Base-by-base conservation (phyloP, 1,140 invertebrate genomes). In the Linepithema humile region DNA sequence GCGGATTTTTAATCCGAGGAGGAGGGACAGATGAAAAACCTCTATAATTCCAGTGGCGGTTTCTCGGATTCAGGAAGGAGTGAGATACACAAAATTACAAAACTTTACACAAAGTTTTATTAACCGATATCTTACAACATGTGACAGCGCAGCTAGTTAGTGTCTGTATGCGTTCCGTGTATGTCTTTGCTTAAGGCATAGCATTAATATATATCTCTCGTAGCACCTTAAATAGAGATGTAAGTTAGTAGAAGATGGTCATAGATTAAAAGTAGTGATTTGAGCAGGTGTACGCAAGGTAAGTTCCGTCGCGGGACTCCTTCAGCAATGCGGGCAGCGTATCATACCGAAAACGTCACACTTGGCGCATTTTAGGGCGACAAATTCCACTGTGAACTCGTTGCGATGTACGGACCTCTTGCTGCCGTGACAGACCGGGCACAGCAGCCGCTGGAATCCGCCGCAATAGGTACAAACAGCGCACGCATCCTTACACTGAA, bases 381-480 rank as follows among this genome's bases (percentile, higher is more conserved):
- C 97, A 92, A 99, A 98, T 94, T 99, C 98, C 17, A 97, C 96
- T 0, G 98, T 98, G 92, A 99, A 99, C 89, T 98, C 97, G 94
- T 99, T 99, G 83, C 98, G 95, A 92, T 98, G 97, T 2, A 98
- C 96, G 5, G 98, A 99, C 94, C 99, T 99, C 95, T 99, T 99
- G 91, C 98, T 98, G 6, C 98, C 98, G 91, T 97, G 98, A 95
- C 98, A 99, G 62, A 97, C 96, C 1, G 96, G 95, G 93, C 98
- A 99, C 0, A 98, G 97, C 48, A 99, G 95, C 62, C 98, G 96
- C 45, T 98, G 95, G 94, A 97, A 99, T 0, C 98, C 98, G 5
- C 98, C 98, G 93, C 98, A 99, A 59, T 96, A 95, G 89, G 96
- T 95, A 93, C 98, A 99, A 38, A 85, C 77, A 1, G 95, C 96